Conservation (phyloP, 2,888 invertebrate species). For the Danaus chrysippus region DNA sequence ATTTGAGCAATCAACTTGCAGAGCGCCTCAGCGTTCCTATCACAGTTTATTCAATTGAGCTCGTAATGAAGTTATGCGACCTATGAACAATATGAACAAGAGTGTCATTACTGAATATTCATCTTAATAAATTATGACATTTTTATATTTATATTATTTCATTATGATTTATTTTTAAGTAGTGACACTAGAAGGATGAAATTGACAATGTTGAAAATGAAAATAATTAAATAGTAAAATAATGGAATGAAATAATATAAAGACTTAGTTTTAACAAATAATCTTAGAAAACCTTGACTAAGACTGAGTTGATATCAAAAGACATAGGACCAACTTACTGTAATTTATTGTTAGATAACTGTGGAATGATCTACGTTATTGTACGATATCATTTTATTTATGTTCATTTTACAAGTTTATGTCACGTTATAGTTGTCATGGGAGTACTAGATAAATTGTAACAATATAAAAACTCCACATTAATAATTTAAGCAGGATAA, state of each 20-base stretch:
- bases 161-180: not conserved
- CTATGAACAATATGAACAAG: slow-evolving; percentile 60
- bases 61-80: slow-evolving; percentile 76
- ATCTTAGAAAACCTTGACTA: slow-evolving; percentile 21
- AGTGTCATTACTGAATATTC: slow-evolving; percentile 31
- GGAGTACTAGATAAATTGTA: not conserved
- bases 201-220: not conserved
- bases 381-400: slow-evolving; percentile 18
- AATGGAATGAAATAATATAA: not conserved
- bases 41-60: slow-evolving; percentile 79
- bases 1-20: slow-evolving; percentile 78
- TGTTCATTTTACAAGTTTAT: slow-evolving; percentile 22
- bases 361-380: slow-evolving; percentile 56
- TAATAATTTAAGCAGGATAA: not conserved
- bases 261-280: slow-evolving; percentile 8
- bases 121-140: slow-evolving; percentile 14
- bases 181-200: not conserved
- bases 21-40: slow-evolving; percentile 75
- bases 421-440: slow-evolving; percentile 20
- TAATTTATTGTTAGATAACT: slow-evolving; percentile 64
- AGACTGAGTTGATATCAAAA: slow-evolving; percentile 64
- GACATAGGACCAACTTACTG: slow-evolving; percentile 67
- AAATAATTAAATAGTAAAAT: not conserved
- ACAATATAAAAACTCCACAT: not conserved
- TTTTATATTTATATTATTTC: slow-evolving; percentile 4